Evolutionary conservation across 2,888 invertebrate species (phyloP), one percentile per base, ranked within the genome.

Genomic region (Cosmopolites sordidus): DNA sequence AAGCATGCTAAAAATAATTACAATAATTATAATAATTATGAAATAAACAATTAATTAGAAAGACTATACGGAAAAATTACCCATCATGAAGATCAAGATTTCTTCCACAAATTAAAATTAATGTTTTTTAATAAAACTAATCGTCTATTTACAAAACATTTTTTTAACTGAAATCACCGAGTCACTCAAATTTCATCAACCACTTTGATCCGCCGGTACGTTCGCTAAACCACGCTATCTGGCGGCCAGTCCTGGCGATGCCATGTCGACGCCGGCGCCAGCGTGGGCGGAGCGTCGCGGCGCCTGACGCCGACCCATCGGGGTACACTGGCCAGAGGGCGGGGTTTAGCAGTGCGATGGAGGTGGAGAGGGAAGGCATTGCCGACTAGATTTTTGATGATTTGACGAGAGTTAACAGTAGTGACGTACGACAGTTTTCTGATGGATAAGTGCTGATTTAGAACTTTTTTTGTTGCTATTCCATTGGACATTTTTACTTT

Each of bases 161-260:
- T 22, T 22, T 38, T 41, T 41, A 30, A 44, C 46, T 47, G 46
- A 49, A 49, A 55, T 55, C 55, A 51, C 49, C 22, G 12, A 33
- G 29, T 38, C 16, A 27, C 37, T 33, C 33, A 33, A 33, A 33
- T 33, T 33, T 33, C 33, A 33, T 12, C 33, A 33, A 33, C 33
- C 33, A 33, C 33, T 33, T 33, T 33, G 33, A 33, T 43, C 40
- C 39, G 48, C 11, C 44, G 8, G 48, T 51, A 44, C 50, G 42
- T 41, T 30, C 27, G 27, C 41, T 11, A 41, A 46, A 49, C 51
- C 56, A 62, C 63, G 67, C 69, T 70, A 68, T 66, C 70, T 71
- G 63, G 69, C 64, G 70, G 64, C 60, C 45, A 60, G 64, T 65
- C 62, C 58, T 58, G 48, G 54, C 53, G 50, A 54, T 54, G 57